These are phyloP conservation scores for Lepus europaeus DNA, from an alignment of 2,113 vertebrate species.

Conservation along the genomic window DNA sequence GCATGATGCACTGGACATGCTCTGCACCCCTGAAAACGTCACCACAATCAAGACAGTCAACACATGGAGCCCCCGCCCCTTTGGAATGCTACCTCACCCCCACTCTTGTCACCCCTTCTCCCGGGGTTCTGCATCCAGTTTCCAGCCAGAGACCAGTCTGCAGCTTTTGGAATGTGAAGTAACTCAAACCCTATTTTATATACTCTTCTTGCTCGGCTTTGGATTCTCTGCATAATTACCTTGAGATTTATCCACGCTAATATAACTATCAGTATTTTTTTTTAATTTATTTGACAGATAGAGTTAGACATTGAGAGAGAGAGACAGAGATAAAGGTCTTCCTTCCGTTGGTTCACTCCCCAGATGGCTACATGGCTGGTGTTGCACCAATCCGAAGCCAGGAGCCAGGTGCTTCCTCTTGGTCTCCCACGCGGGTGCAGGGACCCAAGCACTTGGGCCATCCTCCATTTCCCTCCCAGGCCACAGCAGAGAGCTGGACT, in stretches of 20 bases:
- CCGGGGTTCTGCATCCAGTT: neutral
- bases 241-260: neutral
- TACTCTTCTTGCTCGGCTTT: neutral
- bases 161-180: neutral
- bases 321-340: too few species aligned
- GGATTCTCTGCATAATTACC: neutral
- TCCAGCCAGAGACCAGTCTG: neutral
- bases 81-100: neutral
- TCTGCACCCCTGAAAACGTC: neutral
- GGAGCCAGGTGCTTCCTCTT: too few species aligned
- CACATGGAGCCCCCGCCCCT: too few species aligned
- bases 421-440: too few species aligned
- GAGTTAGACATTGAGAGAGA: too few species aligned
- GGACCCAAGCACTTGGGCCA: too few species aligned
- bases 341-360: too few species aligned
- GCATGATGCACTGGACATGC: neutral
- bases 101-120: fast-evolving
- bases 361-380: too few species aligned
- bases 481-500: too few species aligned
- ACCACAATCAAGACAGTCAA: neutral
- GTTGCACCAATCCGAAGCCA: too few species aligned
- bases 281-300: neutral
- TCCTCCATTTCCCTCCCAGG: too few species aligned
- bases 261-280: neutral
- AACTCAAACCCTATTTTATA: neutral